These are phyloP conservation scores for Nowickia ferox DNA, from an alignment of 2,888 invertebrate genomes.

Conservation along the genomic window DNA sequence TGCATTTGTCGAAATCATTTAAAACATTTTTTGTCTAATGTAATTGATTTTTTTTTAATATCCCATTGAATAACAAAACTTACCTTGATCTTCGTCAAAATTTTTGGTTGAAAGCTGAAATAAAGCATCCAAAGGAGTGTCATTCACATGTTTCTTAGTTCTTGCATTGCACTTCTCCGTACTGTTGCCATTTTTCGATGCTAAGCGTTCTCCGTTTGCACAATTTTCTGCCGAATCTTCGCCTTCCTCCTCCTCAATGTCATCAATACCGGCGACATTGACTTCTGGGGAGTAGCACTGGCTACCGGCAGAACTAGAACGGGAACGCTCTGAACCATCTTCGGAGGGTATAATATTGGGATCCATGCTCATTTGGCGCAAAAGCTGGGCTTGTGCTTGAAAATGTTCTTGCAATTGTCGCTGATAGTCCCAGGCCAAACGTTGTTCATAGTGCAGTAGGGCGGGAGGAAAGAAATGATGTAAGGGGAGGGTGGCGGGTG, in stretches of 20 bases:
- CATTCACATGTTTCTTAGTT: constrained; percentile 77
- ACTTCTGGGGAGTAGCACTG: constrained; percentile 89
- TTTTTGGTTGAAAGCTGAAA: constrained; percentile 99
- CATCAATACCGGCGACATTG: constrained; percentile 82
- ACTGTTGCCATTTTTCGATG: constrained; percentile 2
- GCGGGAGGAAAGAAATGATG: constrained; percentile 83
- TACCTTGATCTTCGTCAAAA: constrained; percentile 94
- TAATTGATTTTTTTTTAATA: too few relatives aligned
- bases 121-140: constrained; percentile 96
- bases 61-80: constrained; percentile 81
- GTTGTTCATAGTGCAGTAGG: constrained; percentile 87
- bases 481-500: constrained; percentile 54
- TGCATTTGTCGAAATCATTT: too few relatives aligned
- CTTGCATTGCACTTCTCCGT: constrained; percentile 76
- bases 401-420: constrained; percentile 85
- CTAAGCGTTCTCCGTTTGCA: constrained; percentile 31
- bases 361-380: constrained; percentile 84
- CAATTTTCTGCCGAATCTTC: not conserved
- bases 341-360: constrained; percentile 84
- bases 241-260: constrained; percentile 35
- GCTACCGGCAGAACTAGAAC: constrained; percentile 87
- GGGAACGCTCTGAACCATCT: constrained; percentile 87
- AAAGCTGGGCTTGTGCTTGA: constrained; percentile 84
- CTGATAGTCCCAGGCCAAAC: constrained; percentile 85
- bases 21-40: too few relatives aligned